phyloP scores from a whole-genome alignment of 2,113 vertebrate species.

The Passer domesticus region DNA sequence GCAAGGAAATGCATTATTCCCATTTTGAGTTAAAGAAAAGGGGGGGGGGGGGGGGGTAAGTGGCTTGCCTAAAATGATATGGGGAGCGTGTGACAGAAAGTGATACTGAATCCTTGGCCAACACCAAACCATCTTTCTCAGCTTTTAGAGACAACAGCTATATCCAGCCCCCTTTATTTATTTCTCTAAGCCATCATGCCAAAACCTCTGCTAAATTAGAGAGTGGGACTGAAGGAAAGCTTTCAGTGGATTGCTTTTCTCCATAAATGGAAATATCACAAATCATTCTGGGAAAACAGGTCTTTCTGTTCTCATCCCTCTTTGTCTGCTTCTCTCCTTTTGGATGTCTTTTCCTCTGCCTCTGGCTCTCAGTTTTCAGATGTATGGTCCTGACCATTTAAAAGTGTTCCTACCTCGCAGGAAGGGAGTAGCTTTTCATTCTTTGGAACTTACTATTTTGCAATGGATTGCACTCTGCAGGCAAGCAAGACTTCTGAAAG shows the following conservation, averaged over 20 bases:
- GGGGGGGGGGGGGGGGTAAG: not conserved
- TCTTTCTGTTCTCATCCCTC: slow-evolving; percentile 47
- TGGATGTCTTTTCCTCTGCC: slow-evolving; percentile 32
- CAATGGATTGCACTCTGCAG: slow-evolving; percentile 34
- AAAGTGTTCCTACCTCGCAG: slow-evolving; percentile 46
- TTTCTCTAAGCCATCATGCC: slow-evolving; percentile 32
- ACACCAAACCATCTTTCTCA: not conserved
- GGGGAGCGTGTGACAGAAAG: not conserved
- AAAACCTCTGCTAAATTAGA: slow-evolving; percentile 61
- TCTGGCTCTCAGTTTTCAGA: slow-evolving; percentile 51
- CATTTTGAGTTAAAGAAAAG: not conserved
- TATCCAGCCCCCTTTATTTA: slow-evolving; percentile 50
- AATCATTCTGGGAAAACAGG: slow-evolving; percentile 66
- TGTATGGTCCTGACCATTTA: slow-evolving; percentile 29
- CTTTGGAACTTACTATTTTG: slow-evolving; percentile 48
- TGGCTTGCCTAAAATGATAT: not conserved
- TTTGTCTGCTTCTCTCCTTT: slow-evolving; percentile 55
- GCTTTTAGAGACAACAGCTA: slow-evolving; percentile 24
- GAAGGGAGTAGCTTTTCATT: slow-evolving; percentile 58
- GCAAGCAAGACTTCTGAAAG: slow-evolving; percentile 29
- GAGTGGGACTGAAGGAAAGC: slow-evolving; percentile 44
- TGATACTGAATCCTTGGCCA: not conserved
- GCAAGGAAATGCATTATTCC: not conserved
- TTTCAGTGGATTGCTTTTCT: slow-evolving; percentile 64
- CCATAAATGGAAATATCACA: slow-evolving; percentile 64